phyloP scores from a whole-genome alignment of 2,888 invertebrate species.

The Teleogryllus oceanicus region DNA sequence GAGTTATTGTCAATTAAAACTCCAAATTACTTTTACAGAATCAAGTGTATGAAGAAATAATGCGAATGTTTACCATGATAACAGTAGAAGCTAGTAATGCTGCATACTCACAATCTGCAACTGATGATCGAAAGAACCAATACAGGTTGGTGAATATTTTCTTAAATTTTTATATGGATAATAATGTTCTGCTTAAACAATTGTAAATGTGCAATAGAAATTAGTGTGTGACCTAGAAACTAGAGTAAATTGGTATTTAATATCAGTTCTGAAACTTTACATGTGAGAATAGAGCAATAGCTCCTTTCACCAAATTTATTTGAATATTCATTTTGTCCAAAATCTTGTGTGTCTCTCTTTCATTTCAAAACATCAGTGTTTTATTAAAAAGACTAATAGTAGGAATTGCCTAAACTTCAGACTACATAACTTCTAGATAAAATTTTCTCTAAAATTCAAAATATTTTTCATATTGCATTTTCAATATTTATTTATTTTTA shows the following conservation, averaged over 20 bases:
- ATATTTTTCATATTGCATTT: not conserved
- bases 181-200: not conserved
- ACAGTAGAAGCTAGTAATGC: conserved; percentile 87
- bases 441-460: not conserved
- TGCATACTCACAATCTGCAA: conserved; percentile 57
- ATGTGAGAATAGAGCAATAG: too few species aligned
- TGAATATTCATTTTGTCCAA: too few species aligned
- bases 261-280: too few species aligned
- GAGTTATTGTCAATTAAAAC: not conserved
- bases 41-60: conserved; percentile 83
- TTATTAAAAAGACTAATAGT: too few species aligned
- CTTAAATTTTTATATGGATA: conserved; percentile 30
- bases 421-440: not conserved
- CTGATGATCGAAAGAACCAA: conserved; percentile 59
- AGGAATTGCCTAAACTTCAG: too few species aligned
- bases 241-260: too few species aligned
- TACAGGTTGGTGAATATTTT: conserved; percentile 50
- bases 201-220: not conserved
- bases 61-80: conserved; percentile 96
- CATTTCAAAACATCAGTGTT: too few species aligned
- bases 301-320: too few species aligned
- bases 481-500: not conserved
- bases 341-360: too few species aligned
- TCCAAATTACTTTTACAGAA: conserved; percentile 43
- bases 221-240: not conserved